Percentiles rank a stretch among this genome's conserved stretches.
These are phyloP conservation scores for Ivindomyrus marchei DNA, from an alignment of 2,113 vertebrate genomes.

Conservation along the genomic window DNA sequence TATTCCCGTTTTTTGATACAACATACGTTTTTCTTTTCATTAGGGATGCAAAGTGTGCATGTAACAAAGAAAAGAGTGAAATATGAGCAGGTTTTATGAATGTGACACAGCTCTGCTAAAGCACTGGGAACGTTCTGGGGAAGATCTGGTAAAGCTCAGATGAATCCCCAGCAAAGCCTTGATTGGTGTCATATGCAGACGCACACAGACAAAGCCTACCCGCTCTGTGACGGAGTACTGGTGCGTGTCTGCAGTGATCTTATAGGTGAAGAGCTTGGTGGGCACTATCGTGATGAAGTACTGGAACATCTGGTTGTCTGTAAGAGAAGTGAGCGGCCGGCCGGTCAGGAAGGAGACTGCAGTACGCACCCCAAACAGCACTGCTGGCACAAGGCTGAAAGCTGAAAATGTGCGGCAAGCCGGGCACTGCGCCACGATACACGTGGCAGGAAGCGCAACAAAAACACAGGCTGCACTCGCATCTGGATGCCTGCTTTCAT, in stretches of 20 bases:
- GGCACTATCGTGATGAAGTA: slow-evolving; percentile 98
- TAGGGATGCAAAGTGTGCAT: neutral
- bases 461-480: neutral
- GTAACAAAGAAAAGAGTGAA: neutral
- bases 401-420: neutral
- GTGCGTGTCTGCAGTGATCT: slow-evolving; percentile 86
- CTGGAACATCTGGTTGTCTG: slow-evolving; percentile 98
- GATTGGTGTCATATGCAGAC: neutral
- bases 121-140: neutral
- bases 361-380: neutral
- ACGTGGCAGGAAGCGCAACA: neutral
- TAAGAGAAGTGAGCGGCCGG: slow-evolving; percentile 35
- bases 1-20: neutral
- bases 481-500: neutral
- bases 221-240: slow-evolving; percentile 95
- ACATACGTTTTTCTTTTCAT: neutral
- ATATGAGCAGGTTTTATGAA: neutral
- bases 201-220: slow-evolving; percentile 59
- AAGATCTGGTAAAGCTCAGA: neutral
- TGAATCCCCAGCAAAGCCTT: neutral
- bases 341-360: neutral
- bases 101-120: neutral
- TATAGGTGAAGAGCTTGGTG: slow-evolving; percentile 88
- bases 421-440: neutral
- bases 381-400: neutral